phyloP scores from a whole-genome alignment of 2,113 vertebrate species.

The Aptenodytes patagonicus region DNA sequence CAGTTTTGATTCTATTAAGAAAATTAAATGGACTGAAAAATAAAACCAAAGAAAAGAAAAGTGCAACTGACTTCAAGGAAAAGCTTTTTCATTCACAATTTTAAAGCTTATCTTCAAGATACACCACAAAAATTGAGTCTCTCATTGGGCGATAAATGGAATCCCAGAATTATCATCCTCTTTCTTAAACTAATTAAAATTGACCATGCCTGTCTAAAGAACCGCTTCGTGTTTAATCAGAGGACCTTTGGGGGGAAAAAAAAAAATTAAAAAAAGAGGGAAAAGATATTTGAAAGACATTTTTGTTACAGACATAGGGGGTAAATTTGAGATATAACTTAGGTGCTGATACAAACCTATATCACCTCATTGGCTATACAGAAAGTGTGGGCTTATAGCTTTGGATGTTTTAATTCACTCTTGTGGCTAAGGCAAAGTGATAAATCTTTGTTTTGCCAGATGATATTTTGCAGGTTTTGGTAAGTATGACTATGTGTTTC shows the following conservation, averaged over 20 bases:
- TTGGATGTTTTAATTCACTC: background rate
- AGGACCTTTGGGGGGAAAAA: fast-evolving
- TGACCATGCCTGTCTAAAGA: background rate
- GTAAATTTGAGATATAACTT: background rate
- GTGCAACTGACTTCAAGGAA: background rate
- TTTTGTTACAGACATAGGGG: background rate
- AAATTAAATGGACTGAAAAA: background rate
- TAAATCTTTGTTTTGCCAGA: background rate
- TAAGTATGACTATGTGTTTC: background rate
- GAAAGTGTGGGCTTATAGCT: background rate
- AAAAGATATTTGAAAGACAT: background rate
- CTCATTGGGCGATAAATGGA: background rate
- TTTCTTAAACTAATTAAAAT: background rate
- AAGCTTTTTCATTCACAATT: background rate
- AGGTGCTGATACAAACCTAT: background rate
- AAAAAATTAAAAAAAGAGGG: background rate
- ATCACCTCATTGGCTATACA: background rate
- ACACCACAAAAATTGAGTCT: background rate
- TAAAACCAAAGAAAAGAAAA: background rate
- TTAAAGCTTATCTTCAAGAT: background rate
- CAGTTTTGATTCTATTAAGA: background rate
- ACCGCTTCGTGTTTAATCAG: background rate
- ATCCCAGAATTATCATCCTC: background rate
- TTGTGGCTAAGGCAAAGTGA: background rate
- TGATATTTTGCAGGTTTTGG: background rate